Evolutionary conservation across 2,113 vertebrate species (phyloP).

Genomic region (Lamprotornis superbus): DNA sequence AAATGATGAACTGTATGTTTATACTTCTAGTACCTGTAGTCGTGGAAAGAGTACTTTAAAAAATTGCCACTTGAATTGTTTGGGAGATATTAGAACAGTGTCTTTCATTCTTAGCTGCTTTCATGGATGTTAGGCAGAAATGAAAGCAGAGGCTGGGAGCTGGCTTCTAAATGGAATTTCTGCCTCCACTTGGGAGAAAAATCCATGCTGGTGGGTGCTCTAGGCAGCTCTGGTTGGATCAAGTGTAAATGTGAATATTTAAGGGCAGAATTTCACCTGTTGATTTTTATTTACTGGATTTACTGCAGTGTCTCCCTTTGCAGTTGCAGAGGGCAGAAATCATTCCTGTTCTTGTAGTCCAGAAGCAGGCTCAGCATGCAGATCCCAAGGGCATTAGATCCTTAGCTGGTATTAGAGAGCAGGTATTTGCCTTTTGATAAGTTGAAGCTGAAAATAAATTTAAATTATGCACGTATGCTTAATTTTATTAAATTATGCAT

Average conservation of each 20-base stretch:
- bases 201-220: not conserved
- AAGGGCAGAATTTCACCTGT: not conserved
- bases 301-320: not conserved
- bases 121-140: not conserved
- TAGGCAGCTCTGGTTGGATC: not conserved
- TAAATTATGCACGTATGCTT: not conserved
- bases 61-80: not conserved
- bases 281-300: not conserved
- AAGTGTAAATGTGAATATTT: not conserved
- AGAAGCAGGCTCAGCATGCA: not conserved
- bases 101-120: not conserved
- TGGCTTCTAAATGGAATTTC: not conserved
- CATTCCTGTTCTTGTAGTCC: fast-evolving
- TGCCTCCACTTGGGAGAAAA: not conserved
- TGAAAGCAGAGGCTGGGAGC: not conserved
- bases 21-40: not conserved
- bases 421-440: not conserved
- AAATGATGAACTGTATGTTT: not conserved
- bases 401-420: not conserved
- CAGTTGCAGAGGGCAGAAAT: not conserved
- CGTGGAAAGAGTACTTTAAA: not conserved
- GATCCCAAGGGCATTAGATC: not conserved
- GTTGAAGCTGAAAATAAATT: not conserved
- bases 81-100: not conserved
- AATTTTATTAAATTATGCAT: not conserved